These are phyloP conservation scores for Calliopsis andreniformis DNA, from an alignment of 1,140 invertebrate genomes.

Conservation along the genomic window DNA sequence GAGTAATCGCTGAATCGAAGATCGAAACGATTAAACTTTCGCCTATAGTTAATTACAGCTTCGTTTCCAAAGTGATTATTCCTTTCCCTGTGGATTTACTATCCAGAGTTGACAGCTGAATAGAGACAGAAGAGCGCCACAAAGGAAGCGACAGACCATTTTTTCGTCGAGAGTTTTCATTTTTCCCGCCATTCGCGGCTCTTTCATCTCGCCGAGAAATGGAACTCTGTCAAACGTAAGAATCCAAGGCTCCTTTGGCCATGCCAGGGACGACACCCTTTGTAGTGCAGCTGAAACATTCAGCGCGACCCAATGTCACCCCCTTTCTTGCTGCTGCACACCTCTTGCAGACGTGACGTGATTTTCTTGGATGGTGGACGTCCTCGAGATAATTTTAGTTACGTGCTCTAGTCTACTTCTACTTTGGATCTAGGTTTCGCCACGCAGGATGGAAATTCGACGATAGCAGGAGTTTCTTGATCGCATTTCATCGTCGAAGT, in stretches of 20 bases:
- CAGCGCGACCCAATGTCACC: background rate
- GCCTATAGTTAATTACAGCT: constrained; percentile 50
- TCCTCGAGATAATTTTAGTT: constrained; percentile 7
- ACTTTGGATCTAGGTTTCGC: no score
- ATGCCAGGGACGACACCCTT: constrained; percentile 17
- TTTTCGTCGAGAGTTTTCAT: background rate
- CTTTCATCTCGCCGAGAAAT: constrained; percentile 49
- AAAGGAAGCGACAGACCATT: constrained; percentile 8
- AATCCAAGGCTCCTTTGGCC: constrained; percentile 11
- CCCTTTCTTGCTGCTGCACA: background rate
- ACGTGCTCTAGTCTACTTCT: no score
- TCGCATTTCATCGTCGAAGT: no score
- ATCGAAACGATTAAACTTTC: constrained; percentile 32
- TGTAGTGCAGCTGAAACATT: constrained; percentile 44
- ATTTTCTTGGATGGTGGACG: background rate
- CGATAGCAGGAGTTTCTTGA: no score
- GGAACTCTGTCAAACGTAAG: constrained; percentile 45
- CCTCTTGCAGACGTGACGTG: background rate
- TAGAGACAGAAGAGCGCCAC: no score
- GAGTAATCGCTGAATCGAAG: constrained; percentile 12
- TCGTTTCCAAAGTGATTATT: constrained; percentile 1
- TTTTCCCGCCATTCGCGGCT: constrained; percentile 2
- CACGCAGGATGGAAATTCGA: no score
- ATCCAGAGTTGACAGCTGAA: no score
- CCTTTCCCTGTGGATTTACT: no score